Evolutionary conservation across 1,140 invertebrate genomes (phyloP).

Genomic region (honey bee (Apis mellifera)): DNA sequence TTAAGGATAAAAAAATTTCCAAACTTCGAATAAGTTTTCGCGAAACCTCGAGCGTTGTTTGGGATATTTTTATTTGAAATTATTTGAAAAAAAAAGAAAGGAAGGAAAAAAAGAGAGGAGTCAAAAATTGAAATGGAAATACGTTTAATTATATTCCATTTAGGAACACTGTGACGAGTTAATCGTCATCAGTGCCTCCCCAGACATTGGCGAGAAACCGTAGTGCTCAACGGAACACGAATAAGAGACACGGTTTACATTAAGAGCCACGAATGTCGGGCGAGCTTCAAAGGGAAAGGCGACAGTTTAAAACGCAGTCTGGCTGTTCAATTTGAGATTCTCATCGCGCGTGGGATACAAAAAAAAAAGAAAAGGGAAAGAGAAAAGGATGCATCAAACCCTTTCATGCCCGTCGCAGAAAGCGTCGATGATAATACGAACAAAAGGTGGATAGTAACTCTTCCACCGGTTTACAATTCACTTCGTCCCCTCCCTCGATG

Average conservation of each 20-base stretch:
- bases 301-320: background rate
- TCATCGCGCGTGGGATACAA: background rate
- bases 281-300: slow-evolving; percentile 7
- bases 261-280: too few relatives aligned
- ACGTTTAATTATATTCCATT: background rate
- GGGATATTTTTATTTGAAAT: background rate
- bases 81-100: background rate
- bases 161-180: background rate
- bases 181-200: background rate
- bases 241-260: background rate
- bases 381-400: background rate
- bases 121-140: too few relatives aligned
- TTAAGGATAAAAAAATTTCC: background rate
- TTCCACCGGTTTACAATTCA: background rate
- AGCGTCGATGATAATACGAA: background rate
- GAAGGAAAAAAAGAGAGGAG: too few relatives aligned
- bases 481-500: background rate
- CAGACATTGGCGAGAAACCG: background rate
- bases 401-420: background rate
- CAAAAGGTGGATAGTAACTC: background rate
- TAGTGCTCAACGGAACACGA: background rate
- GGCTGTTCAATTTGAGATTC: slow-evolving; percentile 7
- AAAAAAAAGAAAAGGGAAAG: background rate
- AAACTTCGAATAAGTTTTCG: background rate
- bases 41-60: background rate